Base-by-base conservation (phyloP, 2,888 invertebrate genomes). In the Ormyrus labotus region DNA sequence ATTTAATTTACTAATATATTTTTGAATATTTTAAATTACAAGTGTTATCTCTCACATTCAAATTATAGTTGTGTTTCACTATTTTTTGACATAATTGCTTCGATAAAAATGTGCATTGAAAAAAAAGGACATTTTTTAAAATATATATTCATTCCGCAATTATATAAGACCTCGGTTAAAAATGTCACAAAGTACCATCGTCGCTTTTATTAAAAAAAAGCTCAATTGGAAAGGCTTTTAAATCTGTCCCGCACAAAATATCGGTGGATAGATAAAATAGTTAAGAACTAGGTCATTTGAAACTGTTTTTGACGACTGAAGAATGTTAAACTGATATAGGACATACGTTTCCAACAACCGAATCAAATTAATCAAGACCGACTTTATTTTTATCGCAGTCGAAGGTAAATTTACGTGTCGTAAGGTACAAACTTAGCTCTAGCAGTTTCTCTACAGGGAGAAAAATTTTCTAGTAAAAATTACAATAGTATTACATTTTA, bases 301-400 rank as follows among this genome's bases (percentile, higher is more conserved):
- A 78, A 78, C 13, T 71, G 65, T 78, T 78, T 78, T 65, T 67
- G 78, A 72, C 58, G 47, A 48, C 53, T 47, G 60, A 51, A 11
- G 78, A 71, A 67, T 78, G 67, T 67, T 78, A 53, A 60, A 64
- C 48, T 19, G n/a, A 60, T 47, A 65, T 72, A 67, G 65, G 34
- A 34, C 34, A 34, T 47, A 58, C 65, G 48, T 58, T 50, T 58
- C 6, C 64, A 51, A 50, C 65, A 65, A 78, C 51, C 71, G 71
- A 67, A 78, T 78, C 67, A 58, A 55, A 19, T 60, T 60, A 71
- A 78, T 78, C 65, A 72, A 78, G 78, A 71, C 13, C 60, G 60
- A 67, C 8, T 72, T 71, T 72, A 78, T 71, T 78, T 78, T 78
- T 48, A 53, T 47, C 65, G 58, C 67, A 19, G 78, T 72, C 53